These are phyloP conservation scores for Hypsibius dujardini DNA, from an alignment of 1,140 invertebrate species.

Conservation along the genomic window DNA sequence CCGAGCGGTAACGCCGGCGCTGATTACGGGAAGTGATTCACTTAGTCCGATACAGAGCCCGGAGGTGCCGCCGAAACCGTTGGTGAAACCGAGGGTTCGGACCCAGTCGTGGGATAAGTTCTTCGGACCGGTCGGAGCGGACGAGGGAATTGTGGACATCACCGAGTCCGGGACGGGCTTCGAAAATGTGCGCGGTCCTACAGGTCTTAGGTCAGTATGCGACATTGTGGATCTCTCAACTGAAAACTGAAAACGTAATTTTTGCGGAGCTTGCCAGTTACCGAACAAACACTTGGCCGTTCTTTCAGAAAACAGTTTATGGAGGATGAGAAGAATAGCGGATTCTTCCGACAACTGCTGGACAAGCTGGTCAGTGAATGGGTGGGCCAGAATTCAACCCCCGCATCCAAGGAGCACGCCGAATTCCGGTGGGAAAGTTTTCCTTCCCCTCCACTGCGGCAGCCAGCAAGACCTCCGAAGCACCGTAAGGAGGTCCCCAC, in stretches of 20 bases:
- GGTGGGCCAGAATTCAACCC: not conserved
- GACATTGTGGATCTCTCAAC: not conserved
- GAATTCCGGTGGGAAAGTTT: no score
- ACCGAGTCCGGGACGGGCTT: not conserved
- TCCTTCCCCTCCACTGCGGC: not conserved
- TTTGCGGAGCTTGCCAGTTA: not conserved
- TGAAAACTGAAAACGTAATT: conserved; percentile 1
- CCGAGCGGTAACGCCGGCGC: no score
- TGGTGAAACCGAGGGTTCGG: not conserved
- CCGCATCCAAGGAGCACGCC: no score
- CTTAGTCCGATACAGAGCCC: no score
- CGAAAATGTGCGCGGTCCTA: not conserved
- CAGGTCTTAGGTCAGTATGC: not conserved
- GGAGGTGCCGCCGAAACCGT: not conserved
- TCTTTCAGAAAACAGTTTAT: conserved; percentile 6
- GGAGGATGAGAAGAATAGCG: conserved; percentile 4
- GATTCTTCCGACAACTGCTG: not conserved
- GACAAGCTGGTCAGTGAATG: not conserved
- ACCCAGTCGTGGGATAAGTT: not conserved
- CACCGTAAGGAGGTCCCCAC: not conserved
- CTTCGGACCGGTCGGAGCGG: not conserved
- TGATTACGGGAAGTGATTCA: no score
- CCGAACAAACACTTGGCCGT: not conserved
- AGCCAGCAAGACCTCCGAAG: not conserved
- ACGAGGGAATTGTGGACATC: not conserved